Evolutionary conservation across 2,113 vertebrate genomes (phyloP).

Genomic region (Zosterops hypoxanthus): DNA sequence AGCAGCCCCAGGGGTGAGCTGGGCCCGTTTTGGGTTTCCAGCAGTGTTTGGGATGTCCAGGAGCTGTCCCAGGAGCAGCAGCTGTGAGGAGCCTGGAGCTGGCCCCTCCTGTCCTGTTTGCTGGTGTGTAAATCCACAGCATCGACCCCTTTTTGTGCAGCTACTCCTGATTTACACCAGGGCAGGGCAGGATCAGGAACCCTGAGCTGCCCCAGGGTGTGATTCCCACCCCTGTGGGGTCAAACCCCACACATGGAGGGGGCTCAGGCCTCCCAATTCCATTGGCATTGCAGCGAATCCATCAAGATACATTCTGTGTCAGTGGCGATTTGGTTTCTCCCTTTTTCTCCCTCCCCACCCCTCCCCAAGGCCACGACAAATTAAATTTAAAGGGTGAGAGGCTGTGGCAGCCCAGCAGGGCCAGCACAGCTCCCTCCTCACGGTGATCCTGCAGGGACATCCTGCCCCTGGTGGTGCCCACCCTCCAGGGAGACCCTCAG

Average conservation of each 20-base stretch:
- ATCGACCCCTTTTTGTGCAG: accelerated
- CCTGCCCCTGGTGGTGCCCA: not conserved
- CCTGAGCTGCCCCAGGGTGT: accelerated
- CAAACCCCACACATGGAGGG: not conserved
- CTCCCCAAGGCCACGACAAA: not conserved
- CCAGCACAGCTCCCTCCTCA: accelerated
- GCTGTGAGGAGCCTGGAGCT: accelerated
- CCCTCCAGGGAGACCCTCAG: not conserved
- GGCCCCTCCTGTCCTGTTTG: not conserved
- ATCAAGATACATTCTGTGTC: not conserved
- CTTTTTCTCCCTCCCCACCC: not conserved
- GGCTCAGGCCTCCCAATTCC: not conserved
- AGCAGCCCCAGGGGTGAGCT: too few species aligned
- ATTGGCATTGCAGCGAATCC: not conserved
- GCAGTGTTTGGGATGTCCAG: accelerated
- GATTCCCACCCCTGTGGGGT: not conserved
- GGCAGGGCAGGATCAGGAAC: not conserved
- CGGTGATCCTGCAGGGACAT: not conserved
- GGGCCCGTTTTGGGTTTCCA: not conserved
- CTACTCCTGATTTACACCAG: not conserved
- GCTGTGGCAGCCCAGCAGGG: not conserved
- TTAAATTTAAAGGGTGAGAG: not conserved
- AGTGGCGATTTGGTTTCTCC: not conserved
- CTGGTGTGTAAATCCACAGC: not conserved
- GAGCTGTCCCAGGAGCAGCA: not conserved